Base-by-base conservation (phyloP, 2,888 invertebrate species). In the Drosophila robusta region DNA sequence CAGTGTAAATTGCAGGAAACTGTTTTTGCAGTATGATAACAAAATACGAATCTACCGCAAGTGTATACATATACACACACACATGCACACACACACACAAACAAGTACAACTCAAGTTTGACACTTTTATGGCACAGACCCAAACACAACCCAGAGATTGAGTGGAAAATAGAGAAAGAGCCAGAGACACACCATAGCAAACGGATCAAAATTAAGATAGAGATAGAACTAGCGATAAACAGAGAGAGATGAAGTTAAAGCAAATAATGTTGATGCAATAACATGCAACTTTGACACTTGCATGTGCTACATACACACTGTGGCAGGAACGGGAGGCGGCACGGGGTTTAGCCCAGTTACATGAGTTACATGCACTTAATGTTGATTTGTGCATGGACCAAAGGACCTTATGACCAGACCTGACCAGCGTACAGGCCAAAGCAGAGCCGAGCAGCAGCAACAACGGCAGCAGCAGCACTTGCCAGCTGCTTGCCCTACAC, bases 261-360 rank as follows among this genome's bases (percentile, higher is more conserved):
- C 65, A 75, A 84, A 75, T 87, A 81, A 81, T 81, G 83, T 75
- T 72, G 75, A 79, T 81, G 87, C 83, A 87, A 87, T 81, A 87
- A 84, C 87, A 87, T 83, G 87, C 68, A 84, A 84, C 81, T 87
- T 81, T 83, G 84, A 77, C 83, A 83, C 84, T 79, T 66, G 54
- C 66, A 42, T 71, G 71, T 67, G 68, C 71, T 12, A 34, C 34
- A n/a, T 4, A 14, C 26, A n/a, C 3, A 9, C 9, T 3, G 8
- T 26, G 8, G 11, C 11, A 29, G 4, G 18, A 4, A 36, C 16
- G 16, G 46, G 9, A 12, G 47, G 34, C 9, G 22, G 14, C 46
- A 6, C 14, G 5, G 2, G 29, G 29, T 9, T 29, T 29, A 2
- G 38, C 22, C 51, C 63, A 50, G 46, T 60, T 63, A 57, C 73